Evolutionary conservation across 2,113 vertebrate species (phyloP).

Genomic region (Gambusia holbrooki): DNA sequence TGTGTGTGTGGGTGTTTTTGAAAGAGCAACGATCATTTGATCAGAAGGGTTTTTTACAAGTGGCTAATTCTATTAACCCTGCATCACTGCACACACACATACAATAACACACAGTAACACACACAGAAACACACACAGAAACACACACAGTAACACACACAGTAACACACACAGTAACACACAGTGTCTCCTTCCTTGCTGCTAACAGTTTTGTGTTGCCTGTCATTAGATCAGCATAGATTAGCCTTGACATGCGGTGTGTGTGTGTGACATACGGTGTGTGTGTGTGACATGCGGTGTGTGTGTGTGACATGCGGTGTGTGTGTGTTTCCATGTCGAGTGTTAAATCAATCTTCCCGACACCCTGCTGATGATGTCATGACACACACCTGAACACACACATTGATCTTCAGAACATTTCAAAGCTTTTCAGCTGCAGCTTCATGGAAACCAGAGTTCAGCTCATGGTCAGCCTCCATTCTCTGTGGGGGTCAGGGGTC

Average conservation of each 20-base stretch:
- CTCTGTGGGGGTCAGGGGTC: too few relatives aligned
- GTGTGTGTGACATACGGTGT: too few relatives aligned
- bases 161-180: not conserved
- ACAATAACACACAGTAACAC: too few relatives aligned
- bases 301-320: too few relatives aligned
- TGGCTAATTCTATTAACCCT: constrained; percentile 7
- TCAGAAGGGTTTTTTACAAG: constrained; percentile 5
- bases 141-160: not conserved
- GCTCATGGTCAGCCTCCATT: too few relatives aligned
- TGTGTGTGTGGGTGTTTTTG: not conserved
- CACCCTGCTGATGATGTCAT: constrained; percentile 47
- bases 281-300: constrained; percentile 31
- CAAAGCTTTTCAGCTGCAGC: not conserved
- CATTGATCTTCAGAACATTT: not conserved
- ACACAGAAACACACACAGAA: not conserved
- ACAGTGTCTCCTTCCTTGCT: constrained; percentile 22
- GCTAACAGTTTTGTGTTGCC: constrained; percentile 46
- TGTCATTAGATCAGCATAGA: constrained; percentile 61
- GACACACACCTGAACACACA: constrained; percentile 21
- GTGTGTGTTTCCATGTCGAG: constrained; percentile 36
- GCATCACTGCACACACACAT: not conserved
- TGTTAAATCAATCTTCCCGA: constrained; percentile 45
- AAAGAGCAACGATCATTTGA: not conserved
- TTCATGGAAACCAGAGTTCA: not conserved
- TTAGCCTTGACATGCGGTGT: constrained; percentile 50